Conservation (phyloP, 35 echinoderm and acorn worm species). For the Lytechinus pictus region DNA sequence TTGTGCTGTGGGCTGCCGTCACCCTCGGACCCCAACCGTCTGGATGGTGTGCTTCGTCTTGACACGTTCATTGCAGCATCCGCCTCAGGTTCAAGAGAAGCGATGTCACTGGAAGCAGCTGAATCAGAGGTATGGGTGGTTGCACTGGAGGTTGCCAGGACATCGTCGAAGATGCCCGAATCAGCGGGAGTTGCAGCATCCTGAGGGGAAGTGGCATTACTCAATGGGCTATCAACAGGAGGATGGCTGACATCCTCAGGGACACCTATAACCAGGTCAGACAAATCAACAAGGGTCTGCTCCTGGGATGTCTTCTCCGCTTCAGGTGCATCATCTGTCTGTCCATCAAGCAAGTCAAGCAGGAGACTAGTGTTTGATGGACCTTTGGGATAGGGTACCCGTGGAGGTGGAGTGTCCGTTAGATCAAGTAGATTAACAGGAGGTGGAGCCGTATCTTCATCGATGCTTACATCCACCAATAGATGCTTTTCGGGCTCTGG, state of each 20-base stretch:
- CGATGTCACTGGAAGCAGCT: conserved; percentile 48
- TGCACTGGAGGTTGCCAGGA: conserved; percentile 43
- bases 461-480: conserved; percentile 46
- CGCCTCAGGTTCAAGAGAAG: conserved; percentile 43
- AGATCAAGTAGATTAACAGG: conserved; percentile 41
- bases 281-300: conserved; percentile 44
- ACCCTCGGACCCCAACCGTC: conserved; percentile 38
- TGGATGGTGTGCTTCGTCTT: conserved; percentile 36
- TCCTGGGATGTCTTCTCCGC: conserved; percentile 35
- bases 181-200: conserved; percentile 42
- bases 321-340: conserved; percentile 8
- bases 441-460: conserved; percentile 1
- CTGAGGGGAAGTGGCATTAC: conserved; percentile 43
- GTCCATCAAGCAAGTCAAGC: conserved; percentile 43
- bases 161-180: conserved; percentile 48
- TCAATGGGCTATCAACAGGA: conserved; percentile 24
- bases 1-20: conserved; percentile 45
- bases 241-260: not conserved
- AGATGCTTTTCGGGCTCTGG: not conserved
- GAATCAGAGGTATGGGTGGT: conserved; percentile 54
- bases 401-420: conserved; percentile 27
- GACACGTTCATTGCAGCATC: conserved; percentile 50
- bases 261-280: conserved; percentile 34
- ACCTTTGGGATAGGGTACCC: conserved; percentile 28
- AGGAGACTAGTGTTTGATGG: conserved; percentile 49